Evolutionary conservation across 2,888 invertebrate species (phyloP), one percentile per base, ranked within the genome.

Genomic region (Cephalotes varians): DNA sequence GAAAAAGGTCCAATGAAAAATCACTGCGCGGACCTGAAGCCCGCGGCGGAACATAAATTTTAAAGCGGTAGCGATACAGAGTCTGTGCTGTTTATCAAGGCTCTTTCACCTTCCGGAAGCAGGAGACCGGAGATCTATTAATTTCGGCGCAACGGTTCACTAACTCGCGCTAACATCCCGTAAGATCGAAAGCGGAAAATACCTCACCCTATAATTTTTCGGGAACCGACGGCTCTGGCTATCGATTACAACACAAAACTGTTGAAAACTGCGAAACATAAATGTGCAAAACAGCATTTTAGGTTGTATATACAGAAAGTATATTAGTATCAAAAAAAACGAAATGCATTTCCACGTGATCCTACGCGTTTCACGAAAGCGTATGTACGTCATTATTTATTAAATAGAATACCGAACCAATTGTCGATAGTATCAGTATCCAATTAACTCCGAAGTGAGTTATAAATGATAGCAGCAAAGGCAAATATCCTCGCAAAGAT

Each of bases 1-100:
- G 82, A 71, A 87, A 90, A 87, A 79, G 82, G 82, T 83, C 77
- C 89, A 86, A 90, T 92, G 92, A 93, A 93, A 93, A 92, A 93
- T 93, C 90, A 85, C 87, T 76, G 87, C 79, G 84, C 85, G 77
- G 71, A 73, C 86, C 87, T 84, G 89, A 89, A 90, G 91, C 87
- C 83, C 89, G 88, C 86, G 88, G 88, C 82, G 83, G 89, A 84
- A 91, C 91, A 92, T 93, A 93, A 93, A 93, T 93, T 92, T 89
- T 86, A 82, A 86, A 86, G 86, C 74, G 82, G 72, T 62, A 47
- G 87, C 87, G 90, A 90, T 89, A 91, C 87, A 88, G 85, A 73
- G 84, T 51, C 76, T 47, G 28, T 82, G 89, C 87, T 93, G 93
- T 93, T 93, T 93, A 93, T 93, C 93, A 92, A 89, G 86, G 85